phyloP scores from a whole-genome alignment of 2,888 invertebrate genomes.

The Sesia bembeciformis region DNA sequence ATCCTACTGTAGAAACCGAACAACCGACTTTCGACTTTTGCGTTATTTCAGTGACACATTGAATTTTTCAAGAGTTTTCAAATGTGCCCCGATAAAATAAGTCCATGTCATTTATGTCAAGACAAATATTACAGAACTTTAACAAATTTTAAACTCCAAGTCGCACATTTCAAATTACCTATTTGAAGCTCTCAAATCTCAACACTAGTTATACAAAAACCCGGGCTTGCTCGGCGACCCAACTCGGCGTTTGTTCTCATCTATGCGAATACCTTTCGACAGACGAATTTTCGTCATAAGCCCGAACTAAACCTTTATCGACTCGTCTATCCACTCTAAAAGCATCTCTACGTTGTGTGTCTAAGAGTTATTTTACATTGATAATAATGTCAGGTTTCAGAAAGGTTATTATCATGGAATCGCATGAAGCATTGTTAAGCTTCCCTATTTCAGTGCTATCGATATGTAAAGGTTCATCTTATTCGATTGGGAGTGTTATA shows the following conservation, averaged over 20 bases:
- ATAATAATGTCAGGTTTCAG: slow-evolving; percentile 9
- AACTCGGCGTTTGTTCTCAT: slow-evolving; percentile 28
- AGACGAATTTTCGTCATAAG: slow-evolving; percentile 37
- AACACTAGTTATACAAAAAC: not conserved
- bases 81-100: too few relatives aligned
- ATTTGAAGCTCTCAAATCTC: not conserved
- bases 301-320: slow-evolving; percentile 22
- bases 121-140: too few relatives aligned
- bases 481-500: slow-evolving; percentile 2
- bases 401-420: slow-evolving; percentile 26
- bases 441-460: slow-evolving; percentile 25
- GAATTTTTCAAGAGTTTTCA: too few relatives aligned
- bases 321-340: slow-evolving; percentile 1
- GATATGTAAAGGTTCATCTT: slow-evolving; percentile 11
- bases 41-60: too few relatives aligned
- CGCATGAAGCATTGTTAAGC: slow-evolving; percentile 31
- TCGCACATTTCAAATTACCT: too few relatives aligned
- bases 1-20: too few relatives aligned
- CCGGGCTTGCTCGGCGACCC: not conserved
- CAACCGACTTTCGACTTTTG: too few relatives aligned
- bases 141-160: too few relatives aligned
- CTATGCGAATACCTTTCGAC: slow-evolving; percentile 17
- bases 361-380: slow-evolving; percentile 4
- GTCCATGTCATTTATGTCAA: too few relatives aligned
- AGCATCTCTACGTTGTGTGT: slow-evolving; percentile 8